Conservation (phyloP, 64 coral and sea anemone species). For the Pocillopora damicornis region DNA sequence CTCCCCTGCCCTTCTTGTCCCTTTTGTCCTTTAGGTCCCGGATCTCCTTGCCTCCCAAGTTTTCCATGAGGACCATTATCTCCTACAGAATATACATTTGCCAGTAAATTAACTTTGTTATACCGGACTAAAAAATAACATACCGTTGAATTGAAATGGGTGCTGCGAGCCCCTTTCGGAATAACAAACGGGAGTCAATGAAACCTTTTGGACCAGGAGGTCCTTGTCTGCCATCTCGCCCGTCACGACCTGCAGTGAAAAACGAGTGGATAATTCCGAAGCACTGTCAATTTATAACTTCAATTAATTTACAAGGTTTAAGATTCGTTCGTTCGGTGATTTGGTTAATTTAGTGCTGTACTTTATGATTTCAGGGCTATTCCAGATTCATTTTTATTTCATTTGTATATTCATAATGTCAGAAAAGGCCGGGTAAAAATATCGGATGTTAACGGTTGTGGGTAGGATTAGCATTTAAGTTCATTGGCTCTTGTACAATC, state of each 20-base stretch:
- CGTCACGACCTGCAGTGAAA: conserved; percentile 3
- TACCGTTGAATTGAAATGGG: too few species aligned
- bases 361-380: too few species aligned
- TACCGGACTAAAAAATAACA: neutral
- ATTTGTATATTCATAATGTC: too few species aligned
- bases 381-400: too few species aligned
- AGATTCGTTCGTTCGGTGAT: neutral
- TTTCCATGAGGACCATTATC: neutral
- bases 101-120: neutral
- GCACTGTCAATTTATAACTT: too few species aligned
- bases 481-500: too few species aligned
- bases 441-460: too few species aligned
- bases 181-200: too few species aligned
- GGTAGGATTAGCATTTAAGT: too few species aligned
- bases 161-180: too few species aligned
- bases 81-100: neutral
- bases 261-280: neutral
- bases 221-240: conserved; percentile 1
- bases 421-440: too few species aligned
- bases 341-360: too few species aligned
- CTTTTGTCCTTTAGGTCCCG: neutral
- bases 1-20: conserved; percentile 1
- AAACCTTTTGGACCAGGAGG: conserved; percentile 20
- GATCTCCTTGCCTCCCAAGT: neutral
- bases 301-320: neutral